Evolutionary conservation across 2,888 invertebrate genomes (phyloP), one percentile per base, ranked within the genome.

Genomic region (Hedya salicella): DNA sequence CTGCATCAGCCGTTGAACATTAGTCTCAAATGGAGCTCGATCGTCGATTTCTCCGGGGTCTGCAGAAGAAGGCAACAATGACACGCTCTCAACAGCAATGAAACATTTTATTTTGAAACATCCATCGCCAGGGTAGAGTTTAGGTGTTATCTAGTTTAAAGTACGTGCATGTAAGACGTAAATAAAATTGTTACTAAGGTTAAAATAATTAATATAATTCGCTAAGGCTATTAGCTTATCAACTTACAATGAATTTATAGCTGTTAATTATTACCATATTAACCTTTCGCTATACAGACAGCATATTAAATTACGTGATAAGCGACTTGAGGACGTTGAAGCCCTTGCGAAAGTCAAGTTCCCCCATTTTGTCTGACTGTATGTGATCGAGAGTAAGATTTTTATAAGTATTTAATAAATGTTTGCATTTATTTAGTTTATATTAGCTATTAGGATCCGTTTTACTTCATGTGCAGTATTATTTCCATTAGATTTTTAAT

Each of bases 361-460:
- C 42, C 56, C 57, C 49, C 50, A 36, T 21, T 11, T 44, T 30
- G 52, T 53, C 46, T 46, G 39, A 25, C 59, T 65, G 52, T 65
- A 53, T 65, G 59, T 65, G 59, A 65, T 53, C 46, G 46, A 19
- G 25, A 53, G 52, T 66, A 66, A 68, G 68, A 60, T 67, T 50
- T 61, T 53, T 56, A 68, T 62, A 62, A 73, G 70, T 71, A 71
- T 73, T 73, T 66, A 69, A 59, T 71, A 69, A 70, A 69, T 70
- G 65, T 64, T 71, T 56, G 68, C 62, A 71, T 67, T 71, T 75
- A 80, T 78, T 79, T 76, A 75, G 61, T 71, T 48, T 42, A 32
- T n/a, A 36, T 36, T 68, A 60, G 65, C 25, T 40, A 65, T 25
- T 68, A 65, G 40, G 64, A 62, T 68, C 13, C 52, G 13, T 53